phyloP scores from a whole-genome alignment of 2,113 vertebrate genomes.

The Ammospiza nelsoni region DNA sequence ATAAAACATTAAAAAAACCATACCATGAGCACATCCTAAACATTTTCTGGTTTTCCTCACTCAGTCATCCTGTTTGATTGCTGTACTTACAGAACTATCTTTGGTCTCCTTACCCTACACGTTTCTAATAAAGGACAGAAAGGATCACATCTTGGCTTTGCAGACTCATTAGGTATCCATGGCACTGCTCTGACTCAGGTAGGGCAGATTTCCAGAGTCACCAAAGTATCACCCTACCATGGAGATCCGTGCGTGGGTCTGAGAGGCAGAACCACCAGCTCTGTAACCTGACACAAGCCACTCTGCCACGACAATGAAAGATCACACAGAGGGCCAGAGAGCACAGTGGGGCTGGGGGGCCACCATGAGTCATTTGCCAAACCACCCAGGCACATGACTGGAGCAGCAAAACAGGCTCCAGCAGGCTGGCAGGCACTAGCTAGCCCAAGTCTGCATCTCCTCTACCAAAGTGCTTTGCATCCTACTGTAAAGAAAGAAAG shows the following conservation, averaged over 20 bases:
- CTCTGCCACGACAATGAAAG: not conserved
- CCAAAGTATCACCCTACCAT: not conserved
- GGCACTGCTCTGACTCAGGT: not conserved
- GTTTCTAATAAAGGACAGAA: not conserved
- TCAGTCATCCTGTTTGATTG: not conserved
- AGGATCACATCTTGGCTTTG: not conserved
- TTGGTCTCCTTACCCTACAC: not conserved
- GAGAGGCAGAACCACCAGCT: not conserved
- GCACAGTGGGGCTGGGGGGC: not conserved
- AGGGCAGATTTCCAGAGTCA: not conserved
- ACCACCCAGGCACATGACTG: not conserved
- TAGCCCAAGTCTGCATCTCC: not conserved
- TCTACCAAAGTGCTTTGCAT: not conserved
- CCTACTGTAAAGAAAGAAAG: not conserved
- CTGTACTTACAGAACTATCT: not conserved
- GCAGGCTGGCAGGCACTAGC: not conserved
- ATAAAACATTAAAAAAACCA: constrained; percentile 31
- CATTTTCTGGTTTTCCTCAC: not conserved
- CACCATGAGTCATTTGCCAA: not conserved
- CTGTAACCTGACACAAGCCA: not conserved
- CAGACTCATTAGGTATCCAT: not conserved
- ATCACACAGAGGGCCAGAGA: not conserved
- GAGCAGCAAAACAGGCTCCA: not conserved
- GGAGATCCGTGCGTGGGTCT: not conserved
- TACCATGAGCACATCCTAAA: not conserved